These are phyloP conservation scores for Emydocephalus ijimae DNA, from an alignment of 2,113 vertebrate genomes.

Conservation along the genomic window DNA sequence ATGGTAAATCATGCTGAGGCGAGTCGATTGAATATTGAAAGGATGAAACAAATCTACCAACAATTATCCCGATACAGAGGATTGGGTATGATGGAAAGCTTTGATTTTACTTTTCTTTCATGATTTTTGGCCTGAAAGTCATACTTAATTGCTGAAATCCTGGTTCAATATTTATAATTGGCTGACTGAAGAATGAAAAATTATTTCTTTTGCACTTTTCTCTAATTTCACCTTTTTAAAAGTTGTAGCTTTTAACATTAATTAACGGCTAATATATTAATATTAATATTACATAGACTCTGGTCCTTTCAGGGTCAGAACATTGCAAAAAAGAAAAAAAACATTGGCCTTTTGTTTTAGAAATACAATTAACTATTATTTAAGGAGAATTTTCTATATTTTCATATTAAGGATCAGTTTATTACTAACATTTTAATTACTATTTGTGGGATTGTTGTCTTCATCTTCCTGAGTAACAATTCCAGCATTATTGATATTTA, in stretches of 20 bases:
- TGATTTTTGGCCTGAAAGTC: not conserved
- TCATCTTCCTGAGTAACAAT: not conserved
- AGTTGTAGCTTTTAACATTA: not conserved
- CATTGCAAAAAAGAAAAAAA: not conserved
- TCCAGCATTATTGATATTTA: not conserved
- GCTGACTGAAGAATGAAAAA: not conserved
- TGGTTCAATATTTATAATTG: not conserved
- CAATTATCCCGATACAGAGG: constrained; percentile 91
- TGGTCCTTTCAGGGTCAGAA: not conserved
- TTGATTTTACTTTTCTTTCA: constrained; percentile 1
- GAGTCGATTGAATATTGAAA: constrained; percentile 90
- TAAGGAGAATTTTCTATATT: not conserved
- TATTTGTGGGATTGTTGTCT: not conserved
- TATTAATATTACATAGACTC: not conserved
- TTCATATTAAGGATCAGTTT: not conserved
- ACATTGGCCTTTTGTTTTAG: not conserved
- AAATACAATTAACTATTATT: not conserved
- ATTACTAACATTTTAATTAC: not conserved
- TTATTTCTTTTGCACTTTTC: not conserved
- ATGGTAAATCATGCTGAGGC: constrained; percentile 94
- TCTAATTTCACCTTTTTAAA: not conserved
- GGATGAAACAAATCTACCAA: constrained; percentile 97
- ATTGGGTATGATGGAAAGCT: constrained; percentile 73
- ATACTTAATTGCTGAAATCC: not conserved
- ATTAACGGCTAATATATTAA: not conserved